Evolutionary conservation across 2,888 invertebrate genomes (phyloP), one percentile per base, ranked within the genome.

Genomic region (Stramonita haemastoma): DNA sequence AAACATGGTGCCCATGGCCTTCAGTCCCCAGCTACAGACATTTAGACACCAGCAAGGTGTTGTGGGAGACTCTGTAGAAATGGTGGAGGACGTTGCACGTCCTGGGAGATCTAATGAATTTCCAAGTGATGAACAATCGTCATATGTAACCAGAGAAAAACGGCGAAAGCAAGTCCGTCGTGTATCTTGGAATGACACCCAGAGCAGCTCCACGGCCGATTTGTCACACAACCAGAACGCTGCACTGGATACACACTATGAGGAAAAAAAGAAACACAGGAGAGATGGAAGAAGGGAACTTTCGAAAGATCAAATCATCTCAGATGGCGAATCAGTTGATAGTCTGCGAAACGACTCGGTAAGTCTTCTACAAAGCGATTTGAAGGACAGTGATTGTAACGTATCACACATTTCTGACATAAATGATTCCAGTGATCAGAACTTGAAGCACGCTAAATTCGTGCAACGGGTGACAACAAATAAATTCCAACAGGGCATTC

Each of bases 41-140:
- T 36, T 73, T 56, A 70, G 89, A 36, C 89, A 89, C 84, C 60
- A 56, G 70, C 89, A 85, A 70, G 89, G 85, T 26, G 15, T 89
- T 19, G 85, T 88, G 6, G 88, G 88, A 17, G 88, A 89, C 32
- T 56, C 89, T 11, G 11, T 34, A 1, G 89, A 89, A 60, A n/a
- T 22, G 36, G 17, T 86, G 73, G 32, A 36, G 15, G 1, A 13
- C 29, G 4, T 83, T 22, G 22, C 81, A 46, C 81, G 26, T 19
- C 46, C 46, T 22, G 81, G 22, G 36, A 36, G 46, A 26, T 46
- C 81, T 26, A 11, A 13, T 22, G 36, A 83, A 11, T 26, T 46
- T 8, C 46, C 34, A 0, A 0, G 0, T 81, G 36, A 81, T 1
- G 22, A 77, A 32, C 77, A 81, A 36, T 36, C 22, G 22, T 36